phyloP scores from a whole-genome alignment of 2,888 invertebrate species.

The Cremastinae sp. region DNA sequence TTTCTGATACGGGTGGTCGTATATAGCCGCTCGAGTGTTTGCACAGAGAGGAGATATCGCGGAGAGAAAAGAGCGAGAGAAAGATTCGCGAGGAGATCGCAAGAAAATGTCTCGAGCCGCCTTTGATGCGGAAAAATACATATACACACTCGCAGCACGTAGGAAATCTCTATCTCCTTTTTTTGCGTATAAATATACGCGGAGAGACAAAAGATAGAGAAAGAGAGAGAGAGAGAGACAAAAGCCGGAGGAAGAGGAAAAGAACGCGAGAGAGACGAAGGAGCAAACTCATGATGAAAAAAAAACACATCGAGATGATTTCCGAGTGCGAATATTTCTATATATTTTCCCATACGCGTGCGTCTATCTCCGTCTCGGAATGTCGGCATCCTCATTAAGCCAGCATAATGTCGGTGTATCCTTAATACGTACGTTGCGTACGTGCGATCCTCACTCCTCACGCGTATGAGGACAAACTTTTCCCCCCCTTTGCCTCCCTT shows the following conservation, averaged over 20 bases:
- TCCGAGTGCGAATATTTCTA: constrained; percentile 40
- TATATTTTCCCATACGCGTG: constrained; percentile 29
- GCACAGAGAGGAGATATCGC: constrained; percentile 26
- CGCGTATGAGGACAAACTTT: constrained; percentile 33
- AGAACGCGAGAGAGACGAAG: neutral
- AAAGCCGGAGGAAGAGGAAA: neutral
- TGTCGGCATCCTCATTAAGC: constrained; percentile 71
- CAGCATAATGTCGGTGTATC: constrained; percentile 64
- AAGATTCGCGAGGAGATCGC: constrained; percentile 14
- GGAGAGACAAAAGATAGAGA: neutral
- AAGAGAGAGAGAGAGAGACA: neutral
- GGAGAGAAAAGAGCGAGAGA: constrained; percentile 39
- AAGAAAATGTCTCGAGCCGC: constrained; percentile 68
- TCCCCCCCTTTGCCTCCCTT: too few species aligned
- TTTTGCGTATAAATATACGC: constrained; percentile 10
- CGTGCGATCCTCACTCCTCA: constrained; percentile 27
- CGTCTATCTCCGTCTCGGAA: constrained; percentile 59
- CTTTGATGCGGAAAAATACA: constrained; percentile 66
- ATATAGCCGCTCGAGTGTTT: constrained; percentile 41
- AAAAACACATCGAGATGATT: constrained; percentile 62
- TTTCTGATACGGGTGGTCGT: constrained; percentile 71
- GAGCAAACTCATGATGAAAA: constrained; percentile 11
- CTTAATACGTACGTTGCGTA: constrained; percentile 56
- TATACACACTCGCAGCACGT: constrained; percentile 12
- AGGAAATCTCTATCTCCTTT: neutral